Conservation (phyloP, 2,113 vertebrate genomes). For the Ahaetulla prasina region DNA sequence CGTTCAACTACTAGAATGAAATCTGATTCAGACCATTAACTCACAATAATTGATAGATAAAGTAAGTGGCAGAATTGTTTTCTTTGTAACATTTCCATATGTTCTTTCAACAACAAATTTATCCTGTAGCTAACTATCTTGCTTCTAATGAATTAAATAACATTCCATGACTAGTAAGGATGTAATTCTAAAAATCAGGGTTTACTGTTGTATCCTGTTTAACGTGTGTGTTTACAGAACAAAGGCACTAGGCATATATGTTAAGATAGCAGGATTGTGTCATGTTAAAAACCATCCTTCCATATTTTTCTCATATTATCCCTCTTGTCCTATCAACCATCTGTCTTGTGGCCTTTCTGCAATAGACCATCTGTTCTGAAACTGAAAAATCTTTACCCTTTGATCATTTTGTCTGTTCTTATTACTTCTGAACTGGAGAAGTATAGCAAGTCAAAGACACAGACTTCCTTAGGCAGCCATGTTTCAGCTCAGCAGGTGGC, state of each 20-base stretch:
- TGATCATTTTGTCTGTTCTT: slow-evolving; percentile 3
- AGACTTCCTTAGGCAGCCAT: not conserved
- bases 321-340: not conserved
- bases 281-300: not conserved
- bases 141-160: not conserved
- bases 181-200: not conserved
- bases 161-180: not conserved
- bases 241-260: not conserved
- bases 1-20: not conserved
- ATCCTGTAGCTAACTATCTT: not conserved
- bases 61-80: not conserved
- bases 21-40: not conserved
- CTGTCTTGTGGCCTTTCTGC: not conserved
- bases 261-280: not conserved
- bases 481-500: not conserved
- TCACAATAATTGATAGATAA: not conserved
- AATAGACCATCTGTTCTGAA: slow-evolving; percentile 1
- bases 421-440: not conserved
- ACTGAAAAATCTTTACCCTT: not conserved
- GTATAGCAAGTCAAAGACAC: not conserved
- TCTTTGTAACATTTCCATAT: not conserved
- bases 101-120: not conserved
- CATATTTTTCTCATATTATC: not conserved
- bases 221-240: not conserved
- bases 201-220: not conserved